Evolutionary conservation across 2,113 vertebrate species (phyloP), one percentile per base, ranked within the genome.

Genomic region (Regulus satrapa): DNA sequence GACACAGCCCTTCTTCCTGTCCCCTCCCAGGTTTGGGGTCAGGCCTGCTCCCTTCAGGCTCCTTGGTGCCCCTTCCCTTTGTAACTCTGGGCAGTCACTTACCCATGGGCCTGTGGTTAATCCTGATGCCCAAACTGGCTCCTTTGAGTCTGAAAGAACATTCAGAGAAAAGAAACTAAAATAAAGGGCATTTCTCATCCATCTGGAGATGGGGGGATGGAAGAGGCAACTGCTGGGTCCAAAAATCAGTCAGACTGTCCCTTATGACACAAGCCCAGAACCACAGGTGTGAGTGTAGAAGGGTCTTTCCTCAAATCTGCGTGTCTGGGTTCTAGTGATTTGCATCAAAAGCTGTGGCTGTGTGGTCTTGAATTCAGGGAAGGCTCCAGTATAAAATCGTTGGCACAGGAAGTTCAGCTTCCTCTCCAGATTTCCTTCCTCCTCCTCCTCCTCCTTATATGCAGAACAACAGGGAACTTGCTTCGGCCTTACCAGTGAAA

Each of bases 341-440:
- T 8, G 18, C 28, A 14, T 34, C 29, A 56, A 72, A 82, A 68
- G 77, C 66, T 75, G 81, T 46, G 77, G 26, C 78, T 89, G 52
- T 55, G 55, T 52, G 71, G 85, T 92, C 88, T 93, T 80, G 58
- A 94, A 89, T 63, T 95, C 85, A 90, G 93, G 89, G 93, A 91
- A 85, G 85, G 75, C 63, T 95, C 87, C 85, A 80, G 38, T 58
- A 56, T 45, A 79, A 95, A 93, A 94, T 75, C 84, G 87, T 74
- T 85, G 89, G 87, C 93, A 85, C 54, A 67, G 95, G 93, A 96
- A 96, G 89, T 59, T 83, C 58, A 80, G 82, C 81, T 97, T 96
- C 95, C 95, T 83, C 94, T 92, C 89, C 92, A 97, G 77, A 80
- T 92, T 97, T 97, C 95, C 94, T 95, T 92, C 92, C 87, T 94